Evolutionary conservation across 2,797 vertebrate species (phyloP).

Genomic region (Natrix natrix): DNA sequence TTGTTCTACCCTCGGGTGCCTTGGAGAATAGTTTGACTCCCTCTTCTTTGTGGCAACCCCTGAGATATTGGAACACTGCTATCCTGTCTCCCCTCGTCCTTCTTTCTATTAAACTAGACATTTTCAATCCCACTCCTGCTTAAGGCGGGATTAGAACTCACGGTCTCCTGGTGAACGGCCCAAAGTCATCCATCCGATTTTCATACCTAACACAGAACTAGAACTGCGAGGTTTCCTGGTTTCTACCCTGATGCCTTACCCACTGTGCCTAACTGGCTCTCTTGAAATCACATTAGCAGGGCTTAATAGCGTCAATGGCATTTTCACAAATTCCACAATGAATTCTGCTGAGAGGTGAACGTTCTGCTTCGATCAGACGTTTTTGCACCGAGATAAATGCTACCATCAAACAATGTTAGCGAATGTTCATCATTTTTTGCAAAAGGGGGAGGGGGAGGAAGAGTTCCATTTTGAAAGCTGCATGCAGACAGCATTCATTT

Average conservation of each 20-base stretch:
- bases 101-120: no score
- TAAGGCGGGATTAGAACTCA: background rate
- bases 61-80: no score
- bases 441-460: rapidly evolving
- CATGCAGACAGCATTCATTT: background rate
- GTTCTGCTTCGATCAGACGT: background rate
- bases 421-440: background rate
- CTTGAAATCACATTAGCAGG: background rate
- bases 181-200: background rate
- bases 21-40: no score
- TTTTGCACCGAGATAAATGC: background rate
- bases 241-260: background rate
- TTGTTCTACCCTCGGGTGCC: no score
- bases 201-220: background rate
- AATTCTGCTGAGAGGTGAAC: background rate
- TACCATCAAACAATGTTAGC: background rate
- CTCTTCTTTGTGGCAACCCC: no score
- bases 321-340: background rate
- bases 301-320: background rate
- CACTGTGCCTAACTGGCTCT: background rate
- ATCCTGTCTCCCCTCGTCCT: no score
- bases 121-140: no score
- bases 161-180: background rate
- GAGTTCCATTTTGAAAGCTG: background rate
- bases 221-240: background rate